phyloP scores from a whole-genome alignment of 2,888 invertebrate species.

The Ceratothoa steindachneri region DNA sequence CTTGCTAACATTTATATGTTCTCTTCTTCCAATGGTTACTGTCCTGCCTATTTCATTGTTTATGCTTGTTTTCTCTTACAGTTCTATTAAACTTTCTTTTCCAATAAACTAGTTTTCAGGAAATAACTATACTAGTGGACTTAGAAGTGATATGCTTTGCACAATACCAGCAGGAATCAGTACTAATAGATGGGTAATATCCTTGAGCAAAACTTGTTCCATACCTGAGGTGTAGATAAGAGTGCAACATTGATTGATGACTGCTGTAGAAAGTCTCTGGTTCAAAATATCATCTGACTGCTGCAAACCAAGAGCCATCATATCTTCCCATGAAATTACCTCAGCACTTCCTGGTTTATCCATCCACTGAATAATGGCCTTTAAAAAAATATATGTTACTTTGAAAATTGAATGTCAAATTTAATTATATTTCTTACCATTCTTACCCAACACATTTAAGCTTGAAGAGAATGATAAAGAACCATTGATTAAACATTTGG shows the following conservation, averaged over 20 bases:
- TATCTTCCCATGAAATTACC: conserved; percentile 63
- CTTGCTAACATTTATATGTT: too few relatives aligned
- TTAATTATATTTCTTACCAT: too few relatives aligned
- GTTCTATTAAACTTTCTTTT: not conserved
- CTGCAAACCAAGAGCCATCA: conserved; percentile 68
- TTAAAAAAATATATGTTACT: too few relatives aligned
- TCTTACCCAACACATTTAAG: too few relatives aligned
- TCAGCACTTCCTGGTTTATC: conserved; percentile 54
- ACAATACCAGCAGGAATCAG: not conserved
- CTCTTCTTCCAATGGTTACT: too few relatives aligned
- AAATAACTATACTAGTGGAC: not conserved
- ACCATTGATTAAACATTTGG: too few relatives aligned
- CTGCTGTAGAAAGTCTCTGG: conserved; percentile 64
- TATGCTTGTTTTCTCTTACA: conserved; percentile 62
- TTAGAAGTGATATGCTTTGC: not conserved
- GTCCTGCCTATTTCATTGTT: too few relatives aligned
- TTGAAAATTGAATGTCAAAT: too few relatives aligned
- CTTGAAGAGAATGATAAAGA: too few relatives aligned
- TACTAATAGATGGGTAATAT: not conserved
- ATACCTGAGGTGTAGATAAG: conserved; percentile 66
- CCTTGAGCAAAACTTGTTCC: conserved; percentile 66
- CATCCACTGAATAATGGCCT: conserved; percentile 63
- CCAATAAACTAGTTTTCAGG: not conserved
- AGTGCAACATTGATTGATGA: conserved; percentile 78
- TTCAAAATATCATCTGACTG: conserved; percentile 68